A percentile compares a stretch with the other conserved stretches of the same genome.
These are phyloP conservation scores for Bufo gargarizans DNA, from an alignment of 2,113 vertebrate species.

Conservation along the genomic window DNA sequence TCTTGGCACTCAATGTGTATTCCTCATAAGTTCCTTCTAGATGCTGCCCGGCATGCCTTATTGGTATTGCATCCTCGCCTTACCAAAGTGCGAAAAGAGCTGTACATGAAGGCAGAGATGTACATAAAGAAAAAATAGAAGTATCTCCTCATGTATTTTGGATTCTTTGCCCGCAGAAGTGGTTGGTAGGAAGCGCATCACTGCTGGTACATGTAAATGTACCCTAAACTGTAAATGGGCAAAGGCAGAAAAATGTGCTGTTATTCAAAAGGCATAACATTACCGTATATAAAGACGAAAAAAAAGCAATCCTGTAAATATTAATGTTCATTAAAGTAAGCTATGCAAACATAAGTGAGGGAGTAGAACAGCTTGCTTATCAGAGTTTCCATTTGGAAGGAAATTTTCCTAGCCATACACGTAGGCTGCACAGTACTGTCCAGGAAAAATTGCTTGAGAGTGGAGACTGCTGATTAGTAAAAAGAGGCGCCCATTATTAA, in stretches of 20 bases:
- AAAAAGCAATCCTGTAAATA: slow-evolving; percentile 5
- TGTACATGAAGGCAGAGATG: background rate
- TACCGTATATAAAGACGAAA: background rate
- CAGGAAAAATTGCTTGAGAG: slow-evolving; percentile 13
- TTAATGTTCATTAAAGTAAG: background rate
- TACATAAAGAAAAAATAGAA: too few species aligned
- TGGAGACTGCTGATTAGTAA: slow-evolving; percentile 31
- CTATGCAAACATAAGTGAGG: background rate
- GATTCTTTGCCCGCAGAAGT: background rate
- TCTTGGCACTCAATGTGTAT: background rate
- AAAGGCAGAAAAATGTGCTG: background rate
- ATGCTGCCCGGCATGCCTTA: background rate
- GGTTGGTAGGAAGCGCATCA: background rate
- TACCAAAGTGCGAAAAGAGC: background rate
- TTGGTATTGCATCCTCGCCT: too few species aligned
- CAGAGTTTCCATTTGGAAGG: slow-evolving; percentile 32
- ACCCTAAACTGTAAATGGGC: background rate
- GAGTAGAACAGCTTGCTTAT: slow-evolving; percentile 25
- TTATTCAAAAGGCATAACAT: background rate
- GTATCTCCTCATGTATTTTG: background rate
- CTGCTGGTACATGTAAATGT: background rate
- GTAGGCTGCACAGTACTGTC: slow-evolving; percentile 33
- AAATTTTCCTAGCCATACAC: slow-evolving; percentile 24
- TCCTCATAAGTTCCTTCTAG: background rate
- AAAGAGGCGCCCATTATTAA: slow-evolving; percentile 6